phyloP scores from a whole-genome alignment of 2,888 invertebrate species.

The Maniola hyperantus region DNA sequence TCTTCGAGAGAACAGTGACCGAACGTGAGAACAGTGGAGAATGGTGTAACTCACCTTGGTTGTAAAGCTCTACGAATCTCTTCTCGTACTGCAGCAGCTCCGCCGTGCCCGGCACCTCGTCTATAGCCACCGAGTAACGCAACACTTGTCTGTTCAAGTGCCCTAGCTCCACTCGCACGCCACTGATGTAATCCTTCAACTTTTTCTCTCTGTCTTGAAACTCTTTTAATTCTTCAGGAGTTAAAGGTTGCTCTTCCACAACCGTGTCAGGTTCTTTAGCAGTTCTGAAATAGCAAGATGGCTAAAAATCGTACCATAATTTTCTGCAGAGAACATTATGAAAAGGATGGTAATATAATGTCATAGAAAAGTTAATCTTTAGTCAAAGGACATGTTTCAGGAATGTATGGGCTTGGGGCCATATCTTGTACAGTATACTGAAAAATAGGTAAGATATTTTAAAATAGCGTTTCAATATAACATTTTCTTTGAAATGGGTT shows the following conservation, averaged over 20 bases:
- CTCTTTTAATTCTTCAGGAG: slow-evolving; percentile 64
- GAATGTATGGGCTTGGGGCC: too few species aligned
- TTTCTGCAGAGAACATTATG: not conserved
- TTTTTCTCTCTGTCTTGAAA: slow-evolving; percentile 69
- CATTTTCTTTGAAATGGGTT: too few species aligned
- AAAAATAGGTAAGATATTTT: too few species aligned
- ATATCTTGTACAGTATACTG: too few species aligned
- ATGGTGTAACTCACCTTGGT: slow-evolving; percentile 86
- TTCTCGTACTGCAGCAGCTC: slow-evolving; percentile 98
- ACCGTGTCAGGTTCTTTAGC: slow-evolving; percentile 55
- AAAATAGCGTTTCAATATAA: too few species aligned
- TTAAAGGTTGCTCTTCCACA: slow-evolving; percentile 65
- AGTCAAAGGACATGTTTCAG: too few species aligned
- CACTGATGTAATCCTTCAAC: slow-evolving; percentile 62
- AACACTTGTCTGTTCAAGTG: slow-evolving; percentile 91
- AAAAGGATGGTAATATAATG: not conserved
- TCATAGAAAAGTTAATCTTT: too few species aligned
- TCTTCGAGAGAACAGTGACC: too few species aligned
- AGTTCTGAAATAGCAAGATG: slow-evolving; percentile 46
- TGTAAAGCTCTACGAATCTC: slow-evolving; percentile 97
- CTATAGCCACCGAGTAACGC: slow-evolving; percentile 91
- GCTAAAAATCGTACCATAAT: not conserved
- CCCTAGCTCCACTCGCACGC: slow-evolving; percentile 86
- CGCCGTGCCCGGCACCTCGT: slow-evolving; percentile 95
- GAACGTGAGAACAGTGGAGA: too few species aligned